Evolutionary conservation across 2,888 invertebrate genomes (phyloP).

Genomic region (Platynereis dumerilii): DNA sequence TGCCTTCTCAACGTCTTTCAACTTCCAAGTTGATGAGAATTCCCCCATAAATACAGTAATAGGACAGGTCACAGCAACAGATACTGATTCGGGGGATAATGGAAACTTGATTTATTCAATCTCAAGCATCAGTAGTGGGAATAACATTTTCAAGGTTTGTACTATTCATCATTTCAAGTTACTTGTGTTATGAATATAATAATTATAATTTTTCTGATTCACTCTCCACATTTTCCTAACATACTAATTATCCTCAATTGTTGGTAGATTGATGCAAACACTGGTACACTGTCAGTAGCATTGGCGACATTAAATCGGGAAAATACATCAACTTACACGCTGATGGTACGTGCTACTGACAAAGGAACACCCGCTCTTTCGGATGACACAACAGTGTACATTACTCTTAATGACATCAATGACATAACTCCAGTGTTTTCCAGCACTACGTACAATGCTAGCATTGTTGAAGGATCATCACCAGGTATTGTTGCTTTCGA

Average conservation of each 20-base stretch:
- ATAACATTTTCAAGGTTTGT: background rate
- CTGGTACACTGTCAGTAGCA: background rate
- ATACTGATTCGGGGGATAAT: constrained; percentile 7
- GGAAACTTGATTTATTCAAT: background rate
- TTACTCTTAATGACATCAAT: constrained; percentile 4
- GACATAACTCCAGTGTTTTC: constrained; percentile 7
- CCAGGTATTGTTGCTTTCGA: background rate
- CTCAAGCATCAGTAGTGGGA: background rate
- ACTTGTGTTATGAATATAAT: no score
- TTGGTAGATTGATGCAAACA: background rate
- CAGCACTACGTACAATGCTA: background rate
- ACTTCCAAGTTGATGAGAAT: constrained; percentile 10
- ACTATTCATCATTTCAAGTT: no score
- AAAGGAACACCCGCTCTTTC: background rate
- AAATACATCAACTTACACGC: background rate
- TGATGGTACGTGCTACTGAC: constrained; percentile 9
- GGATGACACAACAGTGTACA: background rate
- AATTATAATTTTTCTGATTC: no score
- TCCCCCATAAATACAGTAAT: constrained; percentile 4
- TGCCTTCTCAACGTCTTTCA: background rate
- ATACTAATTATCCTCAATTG: background rate
- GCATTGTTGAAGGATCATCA: background rate
- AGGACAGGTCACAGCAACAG: background rate
- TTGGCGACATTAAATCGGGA: constrained; percentile 3
- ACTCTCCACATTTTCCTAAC: no score